Percentiles rank a stretch among this genome's conserved stretches.
phyloP scores from a whole-genome alignment of 2,797 vertebrate species.

The Molothrus aeneus region DNA sequence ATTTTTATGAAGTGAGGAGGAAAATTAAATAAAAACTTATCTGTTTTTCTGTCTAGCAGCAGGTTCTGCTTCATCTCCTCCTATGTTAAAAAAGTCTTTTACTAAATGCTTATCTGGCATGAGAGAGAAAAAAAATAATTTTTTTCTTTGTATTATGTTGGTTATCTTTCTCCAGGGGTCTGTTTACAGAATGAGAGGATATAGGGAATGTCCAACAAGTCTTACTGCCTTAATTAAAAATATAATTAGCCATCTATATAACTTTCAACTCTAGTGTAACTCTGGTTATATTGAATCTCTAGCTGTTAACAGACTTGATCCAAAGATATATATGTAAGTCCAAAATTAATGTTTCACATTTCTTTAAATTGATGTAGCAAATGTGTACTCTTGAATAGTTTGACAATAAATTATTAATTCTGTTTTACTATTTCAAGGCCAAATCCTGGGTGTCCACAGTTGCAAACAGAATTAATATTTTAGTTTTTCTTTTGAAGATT shows the following conservation, averaged over 20 bases:
- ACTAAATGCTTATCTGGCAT: neutral
- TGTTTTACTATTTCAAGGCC: neutral
- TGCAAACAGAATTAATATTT: constrained; percentile 16
- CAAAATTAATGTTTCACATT: neutral
- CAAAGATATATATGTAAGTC: neutral
- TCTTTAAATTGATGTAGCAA: neutral
- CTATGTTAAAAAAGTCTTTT: neutral
- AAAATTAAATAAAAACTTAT: neutral
- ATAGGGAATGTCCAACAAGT: neutral
- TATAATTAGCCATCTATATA: neutral
- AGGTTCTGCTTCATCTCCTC: neutral
- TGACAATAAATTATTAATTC: neutral
- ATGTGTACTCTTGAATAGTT: neutral
- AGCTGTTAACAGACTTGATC: neutral
- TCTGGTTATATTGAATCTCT: neutral
- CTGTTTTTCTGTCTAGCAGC: neutral
- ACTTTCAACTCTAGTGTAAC: neutral
- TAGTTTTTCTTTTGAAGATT: neutral
- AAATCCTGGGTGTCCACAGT: neutral
- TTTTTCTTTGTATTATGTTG: neutral
- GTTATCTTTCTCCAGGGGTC: constrained; percentile 3
- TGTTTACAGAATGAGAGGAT: neutral
- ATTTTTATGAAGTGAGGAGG: neutral
- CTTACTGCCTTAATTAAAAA: constrained; percentile 28
- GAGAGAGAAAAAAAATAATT: neutral